Conservation (phyloP, 2,797 vertebrate genomes). For the Helarctos malayanus region DNA sequence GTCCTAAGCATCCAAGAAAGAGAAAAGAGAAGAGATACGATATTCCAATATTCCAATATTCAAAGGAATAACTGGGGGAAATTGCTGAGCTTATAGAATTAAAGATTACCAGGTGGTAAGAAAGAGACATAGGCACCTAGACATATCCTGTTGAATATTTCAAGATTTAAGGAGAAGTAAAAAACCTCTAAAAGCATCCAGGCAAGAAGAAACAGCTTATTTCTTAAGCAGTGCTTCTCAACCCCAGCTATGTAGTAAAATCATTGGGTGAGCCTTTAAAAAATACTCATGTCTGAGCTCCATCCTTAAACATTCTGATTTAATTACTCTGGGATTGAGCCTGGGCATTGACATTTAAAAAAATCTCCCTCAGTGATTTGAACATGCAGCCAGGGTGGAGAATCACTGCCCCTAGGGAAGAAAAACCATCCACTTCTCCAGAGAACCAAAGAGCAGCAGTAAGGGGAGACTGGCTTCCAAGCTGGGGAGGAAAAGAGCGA, state of each 20-base stretch:
- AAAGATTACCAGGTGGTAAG: background rate
- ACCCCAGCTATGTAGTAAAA: background rate
- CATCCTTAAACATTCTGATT: slow-evolving; percentile 16
- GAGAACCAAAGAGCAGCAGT: slow-evolving; percentile 16
- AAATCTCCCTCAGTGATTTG: slow-evolving; percentile 17
- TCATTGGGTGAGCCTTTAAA: slow-evolving; percentile 4
- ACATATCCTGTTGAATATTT: background rate
- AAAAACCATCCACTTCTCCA: background rate
- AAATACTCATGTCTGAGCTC: background rate
- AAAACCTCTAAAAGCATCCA: background rate
- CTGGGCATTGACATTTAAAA: background rate
- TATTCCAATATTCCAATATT: background rate
- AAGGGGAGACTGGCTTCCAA: slow-evolving; percentile 3
- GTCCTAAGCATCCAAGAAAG: slow-evolving; percentile 11
- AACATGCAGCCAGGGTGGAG: background rate
- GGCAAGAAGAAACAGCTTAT: background rate
- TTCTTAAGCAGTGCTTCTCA: slow-evolving; percentile 21
- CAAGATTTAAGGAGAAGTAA: slow-evolving; percentile 32
- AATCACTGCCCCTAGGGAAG: background rate
- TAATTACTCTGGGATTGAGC: background rate
- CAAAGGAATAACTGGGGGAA: background rate
- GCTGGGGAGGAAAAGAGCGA: background rate
- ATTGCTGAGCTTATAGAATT: background rate
- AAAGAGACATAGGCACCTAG: background rate
- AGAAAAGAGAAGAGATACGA: background rate